A percentile compares a stretch with the other conserved stretches of the same genome.
Conservation (phyloP, 2,797 vertebrate species). For the Stomatorhinus walkeri region DNA sequence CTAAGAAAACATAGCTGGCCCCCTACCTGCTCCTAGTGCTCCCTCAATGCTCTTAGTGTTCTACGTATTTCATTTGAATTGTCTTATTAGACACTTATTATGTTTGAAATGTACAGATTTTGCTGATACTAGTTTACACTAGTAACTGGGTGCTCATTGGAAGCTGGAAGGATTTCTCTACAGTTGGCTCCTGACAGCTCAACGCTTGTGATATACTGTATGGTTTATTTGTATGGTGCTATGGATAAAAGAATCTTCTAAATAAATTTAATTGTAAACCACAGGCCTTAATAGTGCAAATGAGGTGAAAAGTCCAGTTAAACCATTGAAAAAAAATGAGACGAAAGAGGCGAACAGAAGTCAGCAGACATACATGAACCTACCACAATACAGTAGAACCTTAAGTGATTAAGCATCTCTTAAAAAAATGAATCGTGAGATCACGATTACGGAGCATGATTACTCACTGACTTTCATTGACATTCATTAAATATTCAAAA, state of each 20-base stretch:
- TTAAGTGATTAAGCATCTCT: neutral
- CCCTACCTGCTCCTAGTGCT: neutral
- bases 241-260: neutral
- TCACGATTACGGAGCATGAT: neutral
- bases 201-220: neutral
- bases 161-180: neutral
- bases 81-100: neutral
- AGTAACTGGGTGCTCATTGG: neutral
- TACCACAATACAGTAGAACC: neutral
- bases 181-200: neutral
- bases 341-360: neutral
- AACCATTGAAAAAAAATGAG: neutral
- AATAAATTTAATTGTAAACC: neutral
- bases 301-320: neutral
- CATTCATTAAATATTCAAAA: neutral
- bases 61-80: neutral
- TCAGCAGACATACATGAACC: neutral
- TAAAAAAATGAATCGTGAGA: neutral
- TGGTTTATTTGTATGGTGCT: neutral
- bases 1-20: neutral
- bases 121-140: neutral
- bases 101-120: neutral
- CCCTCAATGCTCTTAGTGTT: neutral
- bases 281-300: neutral
- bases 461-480: neutral